Base-by-base conservation (phyloP, 2,888 invertebrate genomes). In the Andrena trimmerana region DNA sequence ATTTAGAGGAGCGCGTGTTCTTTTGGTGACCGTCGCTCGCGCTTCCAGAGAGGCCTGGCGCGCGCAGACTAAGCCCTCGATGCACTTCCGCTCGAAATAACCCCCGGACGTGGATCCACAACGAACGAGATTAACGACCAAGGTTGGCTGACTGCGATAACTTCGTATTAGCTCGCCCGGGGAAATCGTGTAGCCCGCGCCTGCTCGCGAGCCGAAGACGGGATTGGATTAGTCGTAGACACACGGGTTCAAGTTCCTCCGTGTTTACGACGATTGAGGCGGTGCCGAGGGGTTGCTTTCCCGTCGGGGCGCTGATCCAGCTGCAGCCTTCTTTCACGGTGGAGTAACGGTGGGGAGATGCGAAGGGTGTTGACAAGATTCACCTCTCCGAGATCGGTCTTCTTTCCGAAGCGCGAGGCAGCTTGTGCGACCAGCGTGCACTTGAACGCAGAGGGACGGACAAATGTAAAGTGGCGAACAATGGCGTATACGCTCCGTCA, bases 71-170 rank as follows among this genome's bases (percentile, higher is more conserved):
- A 50, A 75, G 66, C 24, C 59, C 75, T 20, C 71, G 79, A 72
- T 82, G 84, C 81, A 77, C 78, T 88, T 86, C 83, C 84, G 72
- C 68, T 60, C 67, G 81, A 79, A 77, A 86, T 84, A 74, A 81
- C 72, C 62, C 62, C 73, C 67, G 63, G 81, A 72, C 84, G 83
- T 75, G 84, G 36, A 83, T 84, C 63, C 73, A 66, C 83, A 71
- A 66, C 81, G 81, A 70, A 33, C 69, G 66, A 73, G 83, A 83
- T 83, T 83, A 84, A 73, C 81, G 77, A 62, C 29, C 48, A 36
- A 50, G 27, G 68, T 67, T 68, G 65, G 29, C 31, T 31, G 29
- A 48, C 69, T 54, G 36, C 78, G 74, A 84, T 69, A 65, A 74
- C 42, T 71, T 68, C 70, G 59, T 29, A 50, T 66, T 31, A 70